A percentile compares a stretch with the other conserved stretches of the same genome.
Evolutionary conservation across 2,888 invertebrate species (phyloP).

Genomic region (Hypsopygia costalis): DNA sequence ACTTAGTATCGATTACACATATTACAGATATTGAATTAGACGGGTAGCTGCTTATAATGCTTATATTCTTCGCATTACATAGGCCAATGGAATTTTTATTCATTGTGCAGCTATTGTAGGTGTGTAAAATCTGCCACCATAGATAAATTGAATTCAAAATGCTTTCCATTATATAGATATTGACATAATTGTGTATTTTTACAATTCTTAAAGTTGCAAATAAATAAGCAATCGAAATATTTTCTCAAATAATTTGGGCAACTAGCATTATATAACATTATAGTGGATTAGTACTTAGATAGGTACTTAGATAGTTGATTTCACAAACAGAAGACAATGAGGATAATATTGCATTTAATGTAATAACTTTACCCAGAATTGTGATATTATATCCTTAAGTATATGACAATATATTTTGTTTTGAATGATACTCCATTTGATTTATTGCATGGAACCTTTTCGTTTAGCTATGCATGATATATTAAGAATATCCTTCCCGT

Average conservation of each 20-base stretch:
- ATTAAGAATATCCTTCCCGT: too few species aligned
- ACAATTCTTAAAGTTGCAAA: too few species aligned
- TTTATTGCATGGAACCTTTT: background rate
- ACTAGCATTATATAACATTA: background rate
- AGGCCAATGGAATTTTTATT: background rate
- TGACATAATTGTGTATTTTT: too few species aligned
- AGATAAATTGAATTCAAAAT: background rate
- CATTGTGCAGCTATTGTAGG: background rate
- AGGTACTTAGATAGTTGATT: conserved; percentile 31
- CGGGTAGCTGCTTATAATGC: background rate
- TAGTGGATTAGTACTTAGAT: conserved; percentile 14
- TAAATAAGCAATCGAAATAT: background rate
- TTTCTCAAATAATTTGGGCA: background rate
- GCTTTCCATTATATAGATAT: background rate
- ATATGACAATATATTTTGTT: conserved; percentile 35
- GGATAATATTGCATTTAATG: conserved; percentile 52
- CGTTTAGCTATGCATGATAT: too few species aligned
- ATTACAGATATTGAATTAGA: background rate
- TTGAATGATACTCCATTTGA: conserved; percentile 9
- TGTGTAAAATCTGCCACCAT: background rate
- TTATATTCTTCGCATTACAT: background rate
- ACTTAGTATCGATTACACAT: too few species aligned
- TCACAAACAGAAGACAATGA: conserved; percentile 27
- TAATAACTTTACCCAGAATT: conserved; percentile 45
- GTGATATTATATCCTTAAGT: conserved; percentile 53